These are phyloP conservation scores for Chrysomela aeneicollis DNA, from an alignment of 2,888 invertebrate species.

Conservation along the genomic window DNA sequence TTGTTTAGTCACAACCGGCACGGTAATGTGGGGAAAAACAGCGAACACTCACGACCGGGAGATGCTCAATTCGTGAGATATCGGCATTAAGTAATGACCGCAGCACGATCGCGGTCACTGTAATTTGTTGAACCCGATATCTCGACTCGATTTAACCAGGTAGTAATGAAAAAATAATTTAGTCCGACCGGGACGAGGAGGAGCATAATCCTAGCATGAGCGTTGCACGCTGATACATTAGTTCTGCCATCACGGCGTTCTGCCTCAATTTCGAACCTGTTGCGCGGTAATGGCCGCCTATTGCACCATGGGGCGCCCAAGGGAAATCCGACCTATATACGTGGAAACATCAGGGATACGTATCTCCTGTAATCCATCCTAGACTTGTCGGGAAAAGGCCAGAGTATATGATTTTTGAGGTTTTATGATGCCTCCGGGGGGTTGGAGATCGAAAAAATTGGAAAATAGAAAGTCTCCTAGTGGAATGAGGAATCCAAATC, in stretches of 20 bases:
- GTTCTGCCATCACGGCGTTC: constrained; percentile 27
- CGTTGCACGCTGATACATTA: constrained; percentile 32
- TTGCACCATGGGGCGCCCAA: background rate
- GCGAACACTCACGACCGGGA: constrained; percentile 52
- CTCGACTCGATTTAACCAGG: constrained; percentile 55
- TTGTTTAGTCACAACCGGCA: background rate
- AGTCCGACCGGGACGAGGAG: constrained; percentile 43
- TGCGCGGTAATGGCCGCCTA: constrained; percentile 5
- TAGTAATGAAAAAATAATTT: constrained; percentile 55
- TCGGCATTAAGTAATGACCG: constrained; percentile 60
- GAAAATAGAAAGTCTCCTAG: too few species aligned
- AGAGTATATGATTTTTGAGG: too few species aligned
- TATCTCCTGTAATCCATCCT: too few species aligned
- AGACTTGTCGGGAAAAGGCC: too few species aligned
- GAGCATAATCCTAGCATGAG: constrained; percentile 18
- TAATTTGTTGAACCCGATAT: constrained; percentile 59
- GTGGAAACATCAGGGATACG: too few species aligned
- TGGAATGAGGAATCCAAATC: too few species aligned
- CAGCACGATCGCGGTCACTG: constrained; percentile 59
- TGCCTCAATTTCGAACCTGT: constrained; percentile 33
- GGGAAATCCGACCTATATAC: too few species aligned
- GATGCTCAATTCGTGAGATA: constrained; percentile 56
- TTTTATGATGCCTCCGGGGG: too few species aligned
- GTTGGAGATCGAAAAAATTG: too few species aligned
- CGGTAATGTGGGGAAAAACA: constrained; percentile 13